Base-by-base conservation (phyloP, 2,113 vertebrate genomes). In the Psettodes erumei region DNA sequence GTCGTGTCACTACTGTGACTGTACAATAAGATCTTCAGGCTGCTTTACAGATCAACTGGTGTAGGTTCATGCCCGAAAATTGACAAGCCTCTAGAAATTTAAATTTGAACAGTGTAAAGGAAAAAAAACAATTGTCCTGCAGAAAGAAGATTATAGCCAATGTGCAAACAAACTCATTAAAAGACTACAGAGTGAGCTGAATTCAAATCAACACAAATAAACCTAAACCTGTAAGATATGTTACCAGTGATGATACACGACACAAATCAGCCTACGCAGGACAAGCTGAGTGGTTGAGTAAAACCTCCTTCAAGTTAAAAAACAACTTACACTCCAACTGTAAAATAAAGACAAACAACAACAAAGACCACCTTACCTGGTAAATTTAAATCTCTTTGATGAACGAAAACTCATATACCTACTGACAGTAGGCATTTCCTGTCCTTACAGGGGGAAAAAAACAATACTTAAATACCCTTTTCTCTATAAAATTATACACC, bases 371-470 rank as follows among this genome's bases (percentile, higher is more conserved):
- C 6, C 88, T 87, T 89, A 95, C 94, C 93, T 90, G 75, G 71
- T 69, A 1, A 81, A 3, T 74, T 89, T 83, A 27, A 88, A 55
- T 65, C 89, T 71, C 81, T 84, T 90, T 19, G 93, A 90, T 60
- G 92, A 86, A 59, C 93, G 90, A n/a, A 94, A 93, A 81, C 86
- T 92, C 70, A 93, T 87, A 64, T 93, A 93, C 76, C 93, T 88
- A 73, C 85, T 79, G 64, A 94, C 92, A 63, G 79, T 91, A 72
- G 83, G 89, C 90, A 91, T 91, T 74, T 79, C 83, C 79, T 78
- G 43, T 23, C 3, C 27, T 42, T 43, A 4, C 3, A 61, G 16
- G 60, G 3, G 3, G 1, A 37, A 30, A 50, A 69, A 30, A 11
- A 65, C 27, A 1, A 15, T 64, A 37, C 9, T 13, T 8, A 30